Evolutionary conservation across 1,140 invertebrate species (phyloP).

Genomic region (Elysia chlorotica): DNA sequence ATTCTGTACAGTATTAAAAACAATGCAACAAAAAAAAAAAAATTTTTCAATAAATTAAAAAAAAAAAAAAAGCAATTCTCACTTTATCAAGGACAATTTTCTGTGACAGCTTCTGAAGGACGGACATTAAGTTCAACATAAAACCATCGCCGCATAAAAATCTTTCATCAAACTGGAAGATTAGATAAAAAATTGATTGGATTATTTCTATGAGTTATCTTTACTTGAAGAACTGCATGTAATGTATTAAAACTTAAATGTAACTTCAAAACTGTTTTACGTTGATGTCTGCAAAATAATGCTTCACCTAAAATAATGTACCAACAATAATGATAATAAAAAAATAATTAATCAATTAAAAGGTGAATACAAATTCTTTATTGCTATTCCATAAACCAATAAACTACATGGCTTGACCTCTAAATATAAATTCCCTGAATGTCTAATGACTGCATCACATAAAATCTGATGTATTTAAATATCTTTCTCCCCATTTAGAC

Average conservation of each 20-base stretch:
- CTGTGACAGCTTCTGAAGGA: constrained; percentile 84
- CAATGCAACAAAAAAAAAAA: too few relatives aligned
- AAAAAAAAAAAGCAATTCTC: constrained; percentile 20
- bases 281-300: too few relatives aligned
- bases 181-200: too few relatives aligned
- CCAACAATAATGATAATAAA: background rate
- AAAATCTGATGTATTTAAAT: background rate
- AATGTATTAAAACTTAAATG: too few relatives aligned
- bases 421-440: too few relatives aligned
- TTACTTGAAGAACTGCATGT: too few relatives aligned
- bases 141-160: constrained; percentile 88
- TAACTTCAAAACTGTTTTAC: too few relatives aligned
- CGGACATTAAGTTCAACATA: constrained; percentile 89
- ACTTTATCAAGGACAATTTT: constrained; percentile 71
- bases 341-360: background rate
- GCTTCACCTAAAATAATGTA: background rate
- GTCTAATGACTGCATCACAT: background rate
- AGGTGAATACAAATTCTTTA: too few relatives aligned
- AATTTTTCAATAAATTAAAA: background rate
- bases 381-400: too few relatives aligned
- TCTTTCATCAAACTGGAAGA: constrained; percentile 79
- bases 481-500: background rate
- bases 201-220: too few relatives aligned
- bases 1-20: too few relatives aligned
- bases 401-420: too few relatives aligned